Evolutionary conservation across 1,140 invertebrate species (phyloP).

Genomic region (Caenorhabditis remanei): DNA sequence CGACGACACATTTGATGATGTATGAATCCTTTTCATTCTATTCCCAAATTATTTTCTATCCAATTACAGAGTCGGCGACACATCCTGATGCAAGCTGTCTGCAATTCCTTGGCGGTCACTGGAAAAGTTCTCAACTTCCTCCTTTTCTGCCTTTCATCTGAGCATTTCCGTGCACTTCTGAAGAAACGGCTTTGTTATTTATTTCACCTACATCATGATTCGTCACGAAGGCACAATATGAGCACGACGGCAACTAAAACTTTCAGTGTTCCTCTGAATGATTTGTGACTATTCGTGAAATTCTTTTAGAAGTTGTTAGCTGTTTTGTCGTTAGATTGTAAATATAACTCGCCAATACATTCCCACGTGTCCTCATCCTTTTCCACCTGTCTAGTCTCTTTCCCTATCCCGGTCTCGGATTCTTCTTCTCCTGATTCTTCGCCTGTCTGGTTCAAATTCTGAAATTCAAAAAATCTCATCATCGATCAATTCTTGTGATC

Average conservation of each 20-base stretch:
- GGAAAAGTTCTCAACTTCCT: slow-evolving; percentile 62
- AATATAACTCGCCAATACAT: slow-evolving; percentile 12
- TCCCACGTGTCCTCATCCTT: background rate
- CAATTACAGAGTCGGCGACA: slow-evolving; percentile 50
- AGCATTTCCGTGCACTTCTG: slow-evolving; percentile 57
- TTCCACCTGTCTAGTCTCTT: background rate
- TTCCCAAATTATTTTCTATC: background rate
- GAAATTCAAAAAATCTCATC: background rate
- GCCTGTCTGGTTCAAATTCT: background rate
- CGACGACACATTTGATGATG: slow-evolving; percentile 37
- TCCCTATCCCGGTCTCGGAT: background rate
- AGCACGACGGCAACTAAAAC: slow-evolving; percentile 50
- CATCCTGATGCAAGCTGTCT: slow-evolving; percentile 51
- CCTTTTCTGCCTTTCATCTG: slow-evolving; percentile 57
- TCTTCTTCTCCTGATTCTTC: background rate
- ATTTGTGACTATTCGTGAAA: background rate
- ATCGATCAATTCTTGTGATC: slow-evolving; percentile 39
- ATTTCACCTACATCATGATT: slow-evolving; percentile 26
- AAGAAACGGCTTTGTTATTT: slow-evolving; percentile 24
- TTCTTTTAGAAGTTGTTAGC: background rate
- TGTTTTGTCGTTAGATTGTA: background rate
- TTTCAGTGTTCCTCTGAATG: slow-evolving; percentile 39
- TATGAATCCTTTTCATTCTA: background rate
- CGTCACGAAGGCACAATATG: slow-evolving; percentile 45
- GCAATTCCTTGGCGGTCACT: slow-evolving; percentile 52